Evolutionary conservation across 1,140 invertebrate species (phyloP), one percentile per base, ranked within the genome.

Genomic region (Mylabris phalerata): DNA sequence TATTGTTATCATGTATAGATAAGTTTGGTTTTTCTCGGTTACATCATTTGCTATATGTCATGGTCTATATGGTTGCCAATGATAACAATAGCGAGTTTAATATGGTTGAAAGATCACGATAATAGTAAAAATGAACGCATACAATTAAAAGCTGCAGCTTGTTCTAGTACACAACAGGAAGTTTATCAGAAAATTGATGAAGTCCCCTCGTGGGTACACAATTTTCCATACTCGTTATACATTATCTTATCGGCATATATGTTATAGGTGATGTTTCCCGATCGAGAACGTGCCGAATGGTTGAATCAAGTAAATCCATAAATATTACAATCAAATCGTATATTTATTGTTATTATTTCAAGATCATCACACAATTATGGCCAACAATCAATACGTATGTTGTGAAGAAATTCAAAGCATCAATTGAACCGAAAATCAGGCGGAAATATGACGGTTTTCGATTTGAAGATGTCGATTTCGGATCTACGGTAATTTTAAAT

Each of bases 271-370:
- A 92, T 91, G 70, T 96, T 96, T 72, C 93, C 93, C 3, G 93
- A 96, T 75, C 86, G 93, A 47, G 92, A 96, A 71, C 80, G 92
- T 66, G 91, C 89, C 48, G 92, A 95, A 79, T 96, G 92, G 92
- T 64, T 95, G n/a, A 96, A 96, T 74, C 87, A 88, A 77, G 90
- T 93, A 80, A 78, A 75, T 70, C 13, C 19, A 0, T 5, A 19
- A 46, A 10, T 32, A 13, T 43, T 11, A 45, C 7, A 13, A 19
- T 32, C 26, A 59, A 46, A 40, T 19, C 9, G n/a, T 40, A 7
- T 10, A 44, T 26, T 50, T 27, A 9, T 50, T 9, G 7, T 19
- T 40, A 44, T 38, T 43, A 40, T 63, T 67, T 7, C 71, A 94
- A 32, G 90, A 89, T 95, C 54, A 73, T 94, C 2, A 82, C 84